phyloP scores from a whole-genome alignment of 2,888 invertebrate species.

The Trachelus tabidus region DNA sequence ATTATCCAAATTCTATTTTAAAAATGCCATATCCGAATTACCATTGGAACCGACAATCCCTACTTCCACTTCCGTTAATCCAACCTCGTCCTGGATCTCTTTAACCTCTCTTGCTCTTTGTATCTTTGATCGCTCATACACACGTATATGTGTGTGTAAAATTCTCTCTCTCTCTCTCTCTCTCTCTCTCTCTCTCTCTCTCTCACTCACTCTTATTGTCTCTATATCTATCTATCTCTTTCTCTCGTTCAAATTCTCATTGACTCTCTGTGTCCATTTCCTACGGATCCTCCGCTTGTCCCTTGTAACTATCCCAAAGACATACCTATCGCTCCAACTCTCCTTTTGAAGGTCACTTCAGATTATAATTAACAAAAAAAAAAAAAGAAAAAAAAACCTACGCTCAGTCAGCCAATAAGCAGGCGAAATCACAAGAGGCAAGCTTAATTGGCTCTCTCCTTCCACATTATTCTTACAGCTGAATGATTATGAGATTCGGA shows the following conservation, averaged over 20 bases:
- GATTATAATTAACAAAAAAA: conserved; percentile 18
- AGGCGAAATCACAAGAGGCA: conserved; percentile 62
- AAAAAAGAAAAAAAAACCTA: conserved; percentile 30
- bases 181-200: conserved; percentile 19
- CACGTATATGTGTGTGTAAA: not conserved
- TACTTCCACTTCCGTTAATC: not conserved
- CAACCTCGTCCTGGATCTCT: not conserved
- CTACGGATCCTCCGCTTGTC: too few species aligned
- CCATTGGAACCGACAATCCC: not conserved
- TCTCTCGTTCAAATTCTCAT: not conserved
- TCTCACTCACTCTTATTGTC: conserved; percentile 24
- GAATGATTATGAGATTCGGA: conserved; percentile 99
- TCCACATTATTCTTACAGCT: conserved; percentile 95
- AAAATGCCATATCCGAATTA: not conserved
- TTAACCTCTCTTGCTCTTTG: conserved; percentile 1
- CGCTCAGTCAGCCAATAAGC: conserved; percentile 62
- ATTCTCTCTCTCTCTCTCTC: conserved; percentile 15
- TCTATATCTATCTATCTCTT: conserved; percentile 17
- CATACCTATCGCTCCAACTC: conserved; percentile 13
- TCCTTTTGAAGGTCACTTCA: conserved; percentile 6
- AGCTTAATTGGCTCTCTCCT: conserved; percentile 74
- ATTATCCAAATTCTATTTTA: not conserved
- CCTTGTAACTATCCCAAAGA: conserved; percentile 11
- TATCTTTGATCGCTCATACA: not conserved
- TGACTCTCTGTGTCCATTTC: too few species aligned